Percentiles rank a stretch among this genome's conserved stretches.
These are phyloP conservation scores for Thereva nobilitata DNA, from an alignment of 2,888 invertebrate species.

Conservation along the genomic window DNA sequence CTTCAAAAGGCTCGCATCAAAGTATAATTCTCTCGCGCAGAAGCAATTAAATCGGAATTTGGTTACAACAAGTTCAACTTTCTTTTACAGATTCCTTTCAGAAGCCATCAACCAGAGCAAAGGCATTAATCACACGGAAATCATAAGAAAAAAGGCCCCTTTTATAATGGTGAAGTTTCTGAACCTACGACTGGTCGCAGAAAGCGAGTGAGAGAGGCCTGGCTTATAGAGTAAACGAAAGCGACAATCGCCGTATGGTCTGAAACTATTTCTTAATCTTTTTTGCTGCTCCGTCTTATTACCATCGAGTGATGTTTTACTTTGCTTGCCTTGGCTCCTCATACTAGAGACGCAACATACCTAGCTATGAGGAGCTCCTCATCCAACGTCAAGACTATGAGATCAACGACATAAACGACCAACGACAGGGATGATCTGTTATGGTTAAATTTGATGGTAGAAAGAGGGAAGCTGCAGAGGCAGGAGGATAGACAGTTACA, in stretches of 20 bases:
- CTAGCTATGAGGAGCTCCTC: slow-evolving; percentile 20
- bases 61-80: slow-evolving; percentile 20
- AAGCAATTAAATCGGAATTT: slow-evolving; percentile 25
- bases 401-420: slow-evolving; percentile 8
- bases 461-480: slow-evolving; percentile 13
- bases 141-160: background rate
- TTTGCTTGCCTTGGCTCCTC: slow-evolving; percentile 4
- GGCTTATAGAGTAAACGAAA: slow-evolving; percentile 21
- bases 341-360: background rate
- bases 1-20: slow-evolving; percentile 2
- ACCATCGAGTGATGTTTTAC: slow-evolving; percentile 28
- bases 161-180: background rate
- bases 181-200: background rate
- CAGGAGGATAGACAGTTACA: slow-evolving; percentile 21
- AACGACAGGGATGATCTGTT: slow-evolving; percentile 28
- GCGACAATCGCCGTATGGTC: slow-evolving; percentile 23
- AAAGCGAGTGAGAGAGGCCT: slow-evolving; percentile 29
- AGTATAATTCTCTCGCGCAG: slow-evolving; percentile 17
- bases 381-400: slow-evolving; percentile 11
- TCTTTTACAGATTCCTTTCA: slow-evolving; percentile 21
- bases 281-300: slow-evolving; percentile 21
- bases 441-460: background rate
- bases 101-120: slow-evolving; percentile 22
- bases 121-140: slow-evolving; percentile 25
- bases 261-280: slow-evolving; percentile 31